These are phyloP conservation scores for Serilophus lunatus DNA, from an alignment of 2,113 vertebrate species.

Conservation along the genomic window DNA sequence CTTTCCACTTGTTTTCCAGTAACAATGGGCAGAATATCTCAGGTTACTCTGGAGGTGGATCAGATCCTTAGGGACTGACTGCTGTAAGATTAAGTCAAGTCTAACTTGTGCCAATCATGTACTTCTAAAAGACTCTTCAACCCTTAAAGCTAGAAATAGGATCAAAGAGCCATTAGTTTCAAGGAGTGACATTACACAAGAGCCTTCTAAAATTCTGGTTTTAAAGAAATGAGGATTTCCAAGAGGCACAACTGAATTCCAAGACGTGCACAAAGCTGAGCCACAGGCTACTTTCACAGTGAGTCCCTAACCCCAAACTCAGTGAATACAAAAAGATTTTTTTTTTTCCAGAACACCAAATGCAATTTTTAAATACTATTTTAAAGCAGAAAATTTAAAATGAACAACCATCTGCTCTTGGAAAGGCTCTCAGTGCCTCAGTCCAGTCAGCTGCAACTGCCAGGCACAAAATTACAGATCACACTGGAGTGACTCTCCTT, in stretches of 20 bases:
- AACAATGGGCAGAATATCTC: background rate
- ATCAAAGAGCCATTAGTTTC: background rate
- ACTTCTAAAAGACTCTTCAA: background rate
- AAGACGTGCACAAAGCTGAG: background rate
- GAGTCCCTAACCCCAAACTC: background rate
- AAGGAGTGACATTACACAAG: background rate
- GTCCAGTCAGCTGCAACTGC: background rate
- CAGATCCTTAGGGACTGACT: background rate
- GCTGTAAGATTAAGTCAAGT: background rate
- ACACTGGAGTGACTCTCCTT: background rate
- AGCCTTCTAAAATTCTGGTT: background rate
- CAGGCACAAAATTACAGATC: background rate
- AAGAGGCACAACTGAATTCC: background rate
- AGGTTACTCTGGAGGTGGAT: background rate
- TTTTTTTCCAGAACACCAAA: background rate
- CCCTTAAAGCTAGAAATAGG: background rate
- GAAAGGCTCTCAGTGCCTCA: background rate
- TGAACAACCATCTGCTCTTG: conserved; percentile 54
- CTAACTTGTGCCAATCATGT: background rate
- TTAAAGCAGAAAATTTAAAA: background rate
- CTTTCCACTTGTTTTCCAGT: background rate
- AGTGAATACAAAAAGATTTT: background rate
- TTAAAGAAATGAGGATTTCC: background rate
- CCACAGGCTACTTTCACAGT: background rate
- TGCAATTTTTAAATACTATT: background rate